phyloP scores from a whole-genome alignment of 2,797 vertebrate species.

The Bradypodion ventrale region DNA sequence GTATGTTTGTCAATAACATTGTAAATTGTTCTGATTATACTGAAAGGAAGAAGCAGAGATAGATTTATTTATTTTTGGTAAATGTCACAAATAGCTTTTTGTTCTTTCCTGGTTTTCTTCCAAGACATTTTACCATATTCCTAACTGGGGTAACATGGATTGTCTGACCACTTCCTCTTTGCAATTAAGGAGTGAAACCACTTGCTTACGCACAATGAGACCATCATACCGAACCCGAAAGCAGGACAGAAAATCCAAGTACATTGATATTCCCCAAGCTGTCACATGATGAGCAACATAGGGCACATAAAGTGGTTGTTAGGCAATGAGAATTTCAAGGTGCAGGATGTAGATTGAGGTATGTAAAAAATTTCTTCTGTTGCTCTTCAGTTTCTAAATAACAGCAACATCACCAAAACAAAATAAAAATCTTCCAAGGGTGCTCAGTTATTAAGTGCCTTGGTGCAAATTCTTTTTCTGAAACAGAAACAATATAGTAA shows the following conservation, averaged over 20 bases:
- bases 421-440: background rate
- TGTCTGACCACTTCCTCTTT: constrained; percentile 83
- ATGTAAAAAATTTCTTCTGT: background rate
- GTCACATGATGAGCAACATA: constrained; percentile 43
- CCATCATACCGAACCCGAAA: constrained; percentile 79
- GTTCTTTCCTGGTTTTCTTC: constrained; percentile 72
- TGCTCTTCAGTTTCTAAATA: background rate
- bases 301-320: constrained; percentile 49
- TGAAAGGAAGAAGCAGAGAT: constrained; percentile 37
- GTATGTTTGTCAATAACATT: constrained; percentile 42
- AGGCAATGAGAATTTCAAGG: constrained; percentile 29
- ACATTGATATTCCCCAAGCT: constrained; percentile 70
- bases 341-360: background rate
- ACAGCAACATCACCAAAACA: no score
- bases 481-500: background rate
- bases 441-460: background rate
- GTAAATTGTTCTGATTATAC: constrained; percentile 52
- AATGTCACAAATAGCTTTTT: constrained; percentile 63
- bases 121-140: constrained; percentile 73
- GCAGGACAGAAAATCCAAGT: constrained; percentile 78
- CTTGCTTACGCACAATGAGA: constrained; percentile 85
- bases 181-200: constrained; percentile 82
- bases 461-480: constrained; percentile 23
- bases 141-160: constrained; percentile 74
- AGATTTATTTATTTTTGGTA: constrained; percentile 46